Evolutionary conservation across 2,888 invertebrate species (phyloP).

Genomic region (Drosophila atripex): DNA sequence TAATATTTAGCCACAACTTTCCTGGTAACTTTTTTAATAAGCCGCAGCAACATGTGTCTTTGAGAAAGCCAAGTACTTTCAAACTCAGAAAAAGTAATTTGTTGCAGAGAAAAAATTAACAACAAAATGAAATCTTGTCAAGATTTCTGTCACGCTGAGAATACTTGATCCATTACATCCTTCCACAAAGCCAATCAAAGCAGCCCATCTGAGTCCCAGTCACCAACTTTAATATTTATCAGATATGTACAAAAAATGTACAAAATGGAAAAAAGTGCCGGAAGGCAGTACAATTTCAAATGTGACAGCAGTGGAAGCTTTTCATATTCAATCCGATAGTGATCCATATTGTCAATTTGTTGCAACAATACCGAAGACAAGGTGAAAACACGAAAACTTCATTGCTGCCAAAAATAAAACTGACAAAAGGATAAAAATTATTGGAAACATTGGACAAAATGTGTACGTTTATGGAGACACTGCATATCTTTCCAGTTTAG

Average conservation of each 20-base stretch:
- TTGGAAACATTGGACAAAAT: neutral
- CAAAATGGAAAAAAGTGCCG: neutral
- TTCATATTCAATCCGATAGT: slow-evolving; percentile 9
- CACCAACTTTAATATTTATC: neutral
- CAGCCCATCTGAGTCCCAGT: neutral
- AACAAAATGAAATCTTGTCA: slow-evolving; percentile 1
- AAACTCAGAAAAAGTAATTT: slow-evolving; percentile 1
- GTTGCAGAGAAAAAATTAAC: neutral
- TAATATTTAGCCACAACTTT: slow-evolving; percentile 5
- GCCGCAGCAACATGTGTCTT: slow-evolving; percentile 2
- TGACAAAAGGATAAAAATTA: neutral
- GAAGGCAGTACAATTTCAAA: slow-evolving; percentile 1
- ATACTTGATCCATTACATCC: slow-evolving; percentile 1
- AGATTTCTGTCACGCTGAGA: slow-evolving; percentile 1
- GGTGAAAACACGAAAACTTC: slow-evolving; percentile 15
- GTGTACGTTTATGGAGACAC: neutral
- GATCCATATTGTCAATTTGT: slow-evolving; percentile 11
- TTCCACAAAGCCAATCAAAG: slow-evolving; percentile 2
- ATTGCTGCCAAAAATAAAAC: slow-evolving; percentile 11
- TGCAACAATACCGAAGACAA: neutral
- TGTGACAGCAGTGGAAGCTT: slow-evolving; percentile 1
- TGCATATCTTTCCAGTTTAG: too few relatives aligned
- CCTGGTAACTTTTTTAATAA: slow-evolving; percentile 2
- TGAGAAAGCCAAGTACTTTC: neutral
- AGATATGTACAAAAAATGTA: too few relatives aligned